Base-by-base conservation (phyloP, 2,113 vertebrate species). In the Mesoclemmys tuberculata region DNA sequence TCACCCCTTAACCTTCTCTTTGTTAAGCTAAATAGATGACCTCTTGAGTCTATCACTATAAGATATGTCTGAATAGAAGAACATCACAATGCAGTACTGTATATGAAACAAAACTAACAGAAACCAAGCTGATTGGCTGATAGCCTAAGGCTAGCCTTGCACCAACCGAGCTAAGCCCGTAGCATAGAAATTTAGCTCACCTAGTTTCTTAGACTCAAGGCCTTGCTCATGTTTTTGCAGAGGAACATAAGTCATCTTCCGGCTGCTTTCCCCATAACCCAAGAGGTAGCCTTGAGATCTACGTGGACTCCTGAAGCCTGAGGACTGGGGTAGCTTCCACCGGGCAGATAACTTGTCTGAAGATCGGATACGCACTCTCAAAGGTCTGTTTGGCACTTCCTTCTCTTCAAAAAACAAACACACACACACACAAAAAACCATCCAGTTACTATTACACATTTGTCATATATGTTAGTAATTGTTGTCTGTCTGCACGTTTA, bases 221-320 rank as follows among this genome's bases (percentile, higher is more conserved):
- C 98, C 98, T 94, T 98, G 98, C 95, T 98, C 98, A 90, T 99
- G 99, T 55, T 99, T 98, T 0, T 98, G 98, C 95, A 99, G 96
- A 0, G 99, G 99, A 84, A 98, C 97, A 48, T 98, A 98, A 82
- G 98, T 98, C 98, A 98, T 98, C 96, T 98, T 98, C 93, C 97
- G 97, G 90, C 90, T 96, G 90, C 96, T 98, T 48, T 98, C 98
- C 78, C 98, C 98, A 4, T 98, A 98, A 79, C 98, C 98, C 94
- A 98, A 98, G 82, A 97, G 97, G 56, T 97, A 97, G 48, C 96
- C 97, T 52, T 97, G 97, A 4, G 98, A 98, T 97, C 98, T 98
- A 44, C 98, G 98, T 2, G 98, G 98, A 80, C 98, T 98, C 92
- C 99, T 98, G 84, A 98, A 97, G 87, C 99, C 98, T 6, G 99